A percentile compares a stretch with the other conserved stretches of the same genome.
Conservation (phyloP, 2,797 vertebrate species). For the Phyllotis vaccarum region DNA sequence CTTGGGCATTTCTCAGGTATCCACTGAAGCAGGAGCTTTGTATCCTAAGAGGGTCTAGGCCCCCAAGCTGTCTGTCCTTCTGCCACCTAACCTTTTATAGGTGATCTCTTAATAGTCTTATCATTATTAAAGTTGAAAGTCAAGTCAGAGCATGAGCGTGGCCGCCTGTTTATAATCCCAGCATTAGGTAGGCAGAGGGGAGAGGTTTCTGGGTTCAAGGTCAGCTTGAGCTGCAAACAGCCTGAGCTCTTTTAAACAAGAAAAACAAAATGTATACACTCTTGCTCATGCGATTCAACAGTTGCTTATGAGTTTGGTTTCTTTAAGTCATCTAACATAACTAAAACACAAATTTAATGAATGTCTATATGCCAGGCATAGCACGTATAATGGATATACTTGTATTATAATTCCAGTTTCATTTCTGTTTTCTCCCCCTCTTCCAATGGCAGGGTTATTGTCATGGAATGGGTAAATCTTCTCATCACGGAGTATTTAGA, state of each 20-base stretch:
- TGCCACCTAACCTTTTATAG: neutral
- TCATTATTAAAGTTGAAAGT: neutral
- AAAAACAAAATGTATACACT: neutral
- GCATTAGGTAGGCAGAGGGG: neutral
- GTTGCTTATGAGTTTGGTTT: slow-evolving; percentile 1
- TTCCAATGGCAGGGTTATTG: neutral
- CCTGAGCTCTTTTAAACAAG: neutral
- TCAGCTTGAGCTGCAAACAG: neutral
- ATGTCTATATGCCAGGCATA: neutral
- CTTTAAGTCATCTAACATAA: neutral
- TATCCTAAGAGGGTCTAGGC: neutral
- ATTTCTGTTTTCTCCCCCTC: neutral
- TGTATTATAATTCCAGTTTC: neutral
- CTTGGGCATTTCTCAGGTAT: neutral
- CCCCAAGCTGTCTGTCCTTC: neutral
- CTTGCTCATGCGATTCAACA: neutral
- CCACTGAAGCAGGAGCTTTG: neutral
- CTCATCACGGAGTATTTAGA: neutral
- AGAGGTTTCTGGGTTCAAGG: neutral
- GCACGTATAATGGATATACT: neutral
- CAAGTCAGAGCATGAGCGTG: neutral
- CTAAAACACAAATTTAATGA: neutral
- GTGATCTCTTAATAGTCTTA: neutral
- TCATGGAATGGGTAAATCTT: neutral
- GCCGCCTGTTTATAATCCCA: neutral